Evolutionary conservation across 2,888 invertebrate species (phyloP).

Genomic region (Polydrusus tereticollis): DNA sequence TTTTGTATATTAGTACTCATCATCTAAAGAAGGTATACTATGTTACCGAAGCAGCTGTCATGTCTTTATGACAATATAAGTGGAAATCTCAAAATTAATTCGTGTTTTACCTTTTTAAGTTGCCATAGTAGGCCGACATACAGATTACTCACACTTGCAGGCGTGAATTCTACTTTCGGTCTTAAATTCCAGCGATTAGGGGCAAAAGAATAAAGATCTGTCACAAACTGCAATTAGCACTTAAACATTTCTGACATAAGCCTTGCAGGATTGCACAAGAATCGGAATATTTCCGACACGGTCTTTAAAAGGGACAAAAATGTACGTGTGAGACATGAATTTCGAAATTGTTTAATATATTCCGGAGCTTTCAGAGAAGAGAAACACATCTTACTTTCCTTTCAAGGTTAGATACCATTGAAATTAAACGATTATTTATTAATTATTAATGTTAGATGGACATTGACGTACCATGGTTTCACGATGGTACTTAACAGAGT

Average conservation of each 20-base stretch:
- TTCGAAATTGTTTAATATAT: conserved; percentile 9
- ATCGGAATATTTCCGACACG: not conserved
- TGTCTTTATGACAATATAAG: no score
- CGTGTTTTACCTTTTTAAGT: no score
- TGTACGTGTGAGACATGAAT: not conserved
- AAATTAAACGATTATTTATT: conserved; percentile 10
- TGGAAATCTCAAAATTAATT: no score
- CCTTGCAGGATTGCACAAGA: not conserved
- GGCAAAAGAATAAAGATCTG: conserved; percentile 5
- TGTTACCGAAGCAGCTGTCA: no score
- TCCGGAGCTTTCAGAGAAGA: conserved; percentile 15
- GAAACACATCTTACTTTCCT: conserved; percentile 36
- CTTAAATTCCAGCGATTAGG: conserved; percentile 27
- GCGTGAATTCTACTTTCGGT: conserved; percentile 31
- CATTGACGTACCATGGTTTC: not conserved
- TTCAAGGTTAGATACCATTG: conserved; percentile 37
- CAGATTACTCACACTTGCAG: not conserved
- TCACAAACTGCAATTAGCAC: conserved; percentile 9
- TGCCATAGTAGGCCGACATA: not conserved
- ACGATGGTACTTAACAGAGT: no score
- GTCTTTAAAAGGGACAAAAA: not conserved
- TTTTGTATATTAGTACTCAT: no score
- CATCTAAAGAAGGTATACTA: no score
- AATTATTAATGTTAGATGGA: not conserved
- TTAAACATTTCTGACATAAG: not conserved